Conservation (phyloP, 2,113 vertebrate genomes). For the Amphilophus citrinellus region DNA sequence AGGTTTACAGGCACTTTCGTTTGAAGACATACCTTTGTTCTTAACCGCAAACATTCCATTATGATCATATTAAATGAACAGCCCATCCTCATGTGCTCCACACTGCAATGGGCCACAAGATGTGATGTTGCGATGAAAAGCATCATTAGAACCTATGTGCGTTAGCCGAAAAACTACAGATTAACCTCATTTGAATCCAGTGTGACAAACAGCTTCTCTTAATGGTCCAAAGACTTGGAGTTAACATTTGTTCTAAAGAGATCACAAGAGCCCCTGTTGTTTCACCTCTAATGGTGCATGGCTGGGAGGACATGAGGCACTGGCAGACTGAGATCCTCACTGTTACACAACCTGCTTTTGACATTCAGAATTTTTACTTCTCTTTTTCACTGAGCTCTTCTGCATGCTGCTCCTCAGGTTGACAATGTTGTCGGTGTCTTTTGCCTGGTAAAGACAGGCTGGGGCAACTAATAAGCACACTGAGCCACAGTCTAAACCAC, state of each 20-base stretch:
- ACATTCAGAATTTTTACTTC: neutral
- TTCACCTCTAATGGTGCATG: constrained; percentile 59
- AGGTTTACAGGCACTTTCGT: neutral
- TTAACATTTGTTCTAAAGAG: constrained; percentile 45
- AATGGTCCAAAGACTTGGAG: constrained; percentile 39
- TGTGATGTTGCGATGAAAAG: constrained; percentile 15
- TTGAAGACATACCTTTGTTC: neutral
- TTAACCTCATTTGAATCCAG: constrained; percentile 26
- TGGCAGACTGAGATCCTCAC: neutral
- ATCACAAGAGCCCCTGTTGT: constrained; percentile 47
- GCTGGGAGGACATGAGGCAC: constrained; percentile 47
- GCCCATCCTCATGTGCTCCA: neutral
- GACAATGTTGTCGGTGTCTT: neutral
- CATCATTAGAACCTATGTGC: constrained; percentile 21
- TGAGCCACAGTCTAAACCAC: constrained; percentile 26
- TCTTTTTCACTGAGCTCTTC: neutral
- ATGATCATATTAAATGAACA: constrained; percentile 12
- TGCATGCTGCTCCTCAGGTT: neutral
- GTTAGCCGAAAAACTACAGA: constrained; percentile 1
- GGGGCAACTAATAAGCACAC: constrained; percentile 25
- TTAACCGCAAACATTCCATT: neutral
- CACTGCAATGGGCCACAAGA: neutral
- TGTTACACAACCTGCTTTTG: constrained; percentile 10
- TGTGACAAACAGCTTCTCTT: constrained; percentile 40
- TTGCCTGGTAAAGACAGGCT: constrained; percentile 28